Conservation (phyloP, 2,113 vertebrate species). For the Chamaea fasciata region DNA sequence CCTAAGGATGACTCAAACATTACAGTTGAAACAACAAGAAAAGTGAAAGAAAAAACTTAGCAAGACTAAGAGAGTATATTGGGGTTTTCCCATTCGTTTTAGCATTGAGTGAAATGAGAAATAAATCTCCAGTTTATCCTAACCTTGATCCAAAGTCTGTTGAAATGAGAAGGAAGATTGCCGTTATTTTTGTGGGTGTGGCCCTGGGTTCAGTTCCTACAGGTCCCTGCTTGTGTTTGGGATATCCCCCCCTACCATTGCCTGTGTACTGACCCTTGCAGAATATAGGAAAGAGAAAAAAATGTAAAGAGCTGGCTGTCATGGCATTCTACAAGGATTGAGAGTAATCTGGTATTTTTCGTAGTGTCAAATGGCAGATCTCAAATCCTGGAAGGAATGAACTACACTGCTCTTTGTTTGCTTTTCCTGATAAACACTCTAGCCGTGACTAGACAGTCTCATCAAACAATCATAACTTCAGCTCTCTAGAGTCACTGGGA, state of each 20-base stretch:
- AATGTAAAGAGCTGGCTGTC: neutral
- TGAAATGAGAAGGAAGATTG: neutral
- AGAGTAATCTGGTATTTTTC: neutral
- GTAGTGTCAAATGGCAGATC: neutral
- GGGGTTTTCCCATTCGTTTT: neutral
- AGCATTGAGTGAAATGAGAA: neutral
- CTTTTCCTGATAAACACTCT: neutral
- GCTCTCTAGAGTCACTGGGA: neutral
- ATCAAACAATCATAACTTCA: neutral
- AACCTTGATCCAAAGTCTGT: neutral
- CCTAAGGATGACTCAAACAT: neutral
- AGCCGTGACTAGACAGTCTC: neutral
- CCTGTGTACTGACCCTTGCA: neutral
- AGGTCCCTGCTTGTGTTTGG: neutral
- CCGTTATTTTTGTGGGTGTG: neutral
- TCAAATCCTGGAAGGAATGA: neutral
- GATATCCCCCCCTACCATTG: neutral
- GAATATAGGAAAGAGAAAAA: neutral
- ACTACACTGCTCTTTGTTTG: neutral
- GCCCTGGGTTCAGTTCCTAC: neutral
- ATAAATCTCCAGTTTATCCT: neutral
- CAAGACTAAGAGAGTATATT: neutral
- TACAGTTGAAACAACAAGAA: neutral
- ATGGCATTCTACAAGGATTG: neutral
- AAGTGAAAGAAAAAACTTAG: neutral